Percentiles rank a stretch among this genome's conserved stretches.
These are phyloP conservation scores for Chaetophractus vellerosus DNA, from an alignment of 2,797 vertebrate genomes.

Conservation along the genomic window DNA sequence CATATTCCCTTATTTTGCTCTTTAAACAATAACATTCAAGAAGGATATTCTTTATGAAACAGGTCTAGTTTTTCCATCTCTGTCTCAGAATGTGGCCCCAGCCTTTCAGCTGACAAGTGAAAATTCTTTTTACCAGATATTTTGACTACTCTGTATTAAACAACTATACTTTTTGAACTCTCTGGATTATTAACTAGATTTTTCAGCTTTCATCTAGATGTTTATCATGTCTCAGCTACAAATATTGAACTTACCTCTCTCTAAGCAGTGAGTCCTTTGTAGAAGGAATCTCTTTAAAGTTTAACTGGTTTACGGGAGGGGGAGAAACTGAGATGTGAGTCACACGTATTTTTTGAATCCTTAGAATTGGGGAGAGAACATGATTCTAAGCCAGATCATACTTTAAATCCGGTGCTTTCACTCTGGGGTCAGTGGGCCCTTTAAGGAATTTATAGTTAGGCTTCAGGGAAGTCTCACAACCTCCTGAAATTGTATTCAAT, in stretches of 20 bases:
- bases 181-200: constrained; percentile 51
- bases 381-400: neutral
- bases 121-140: neutral
- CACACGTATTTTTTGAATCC: neutral
- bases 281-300: neutral
- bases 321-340: neutral
- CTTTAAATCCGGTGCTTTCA: neutral
- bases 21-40: constrained; percentile 71
- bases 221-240: constrained; percentile 39
- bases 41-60: neutral
- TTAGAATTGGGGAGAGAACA: neutral
- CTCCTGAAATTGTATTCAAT: constrained; percentile 21
- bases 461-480: constrained; percentile 8
- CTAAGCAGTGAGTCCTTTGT: neutral
- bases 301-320: neutral
- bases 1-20: constrained; percentile 52
- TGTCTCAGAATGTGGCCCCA: constrained; percentile 22
- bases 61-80: constrained; percentile 9
- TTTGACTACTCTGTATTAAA: neutral
- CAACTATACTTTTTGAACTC: neutral
- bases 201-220: constrained; percentile 54
- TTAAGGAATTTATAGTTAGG: neutral
- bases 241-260: neutral
- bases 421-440: neutral
- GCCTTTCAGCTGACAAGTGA: neutral